Percentiles rank a stretch among this genome's conserved stretches.
Evolutionary conservation across 2,888 invertebrate species (phyloP).

Genomic region (Acanthococcus lagerstroemiae): DNA sequence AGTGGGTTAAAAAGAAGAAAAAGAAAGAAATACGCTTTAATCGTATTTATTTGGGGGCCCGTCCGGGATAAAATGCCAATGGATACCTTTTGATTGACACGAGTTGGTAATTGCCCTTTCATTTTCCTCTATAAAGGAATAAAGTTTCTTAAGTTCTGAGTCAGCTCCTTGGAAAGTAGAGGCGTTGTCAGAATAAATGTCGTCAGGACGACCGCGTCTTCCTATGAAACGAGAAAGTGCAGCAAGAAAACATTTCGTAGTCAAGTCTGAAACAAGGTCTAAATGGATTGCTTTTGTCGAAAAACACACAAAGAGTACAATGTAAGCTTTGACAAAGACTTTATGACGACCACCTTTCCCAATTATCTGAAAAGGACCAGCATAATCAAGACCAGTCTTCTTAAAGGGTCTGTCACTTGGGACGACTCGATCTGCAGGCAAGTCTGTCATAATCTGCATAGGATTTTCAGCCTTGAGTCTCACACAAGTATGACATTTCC

Average conservation of each 20-base stretch:
- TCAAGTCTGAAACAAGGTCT: background rate
- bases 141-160: background rate
- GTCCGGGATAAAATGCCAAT: background rate
- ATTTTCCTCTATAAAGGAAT: background rate
- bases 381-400: background rate
- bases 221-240: background rate
- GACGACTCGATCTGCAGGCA: constrained; percentile 36
- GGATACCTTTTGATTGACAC: background rate
- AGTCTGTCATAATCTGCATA: constrained; percentile 38
- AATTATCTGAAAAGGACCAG: background rate
- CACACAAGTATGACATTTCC: constrained; percentile 34
- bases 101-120: background rate
- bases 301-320: background rate
- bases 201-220: background rate
- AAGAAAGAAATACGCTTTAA: too few species aligned
- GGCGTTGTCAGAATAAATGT: background rate
- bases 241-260: background rate
- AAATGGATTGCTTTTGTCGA: background rate
- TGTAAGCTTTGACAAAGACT: background rate
- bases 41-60: too few species aligned
- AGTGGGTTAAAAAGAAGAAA: too few species aligned
- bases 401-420: constrained; percentile 6
- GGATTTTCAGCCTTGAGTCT: constrained; percentile 29
- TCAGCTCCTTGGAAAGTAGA: background rate
- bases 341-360: constrained; percentile 32